phyloP scores from a whole-genome alignment of 1,140 invertebrate genomes.

The Akabosia matsudoensis region DNA sequence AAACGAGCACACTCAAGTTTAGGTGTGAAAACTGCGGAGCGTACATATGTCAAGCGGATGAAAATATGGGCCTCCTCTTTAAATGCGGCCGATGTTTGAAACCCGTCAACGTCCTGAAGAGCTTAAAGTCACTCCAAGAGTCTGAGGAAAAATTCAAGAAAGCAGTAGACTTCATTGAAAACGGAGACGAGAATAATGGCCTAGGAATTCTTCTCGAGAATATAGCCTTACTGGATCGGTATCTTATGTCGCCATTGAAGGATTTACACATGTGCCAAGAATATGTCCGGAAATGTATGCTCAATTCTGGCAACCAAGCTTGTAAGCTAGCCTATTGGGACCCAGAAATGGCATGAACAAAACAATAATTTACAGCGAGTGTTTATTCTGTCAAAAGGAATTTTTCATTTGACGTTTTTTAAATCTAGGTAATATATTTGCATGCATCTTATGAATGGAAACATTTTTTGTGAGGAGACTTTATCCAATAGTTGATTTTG shows the following conservation, averaged over 20 bases:
- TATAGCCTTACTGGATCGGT: conserved; percentile 65
- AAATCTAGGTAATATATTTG: too few species aligned
- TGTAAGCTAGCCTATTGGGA: background rate
- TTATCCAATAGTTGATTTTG: too few species aligned
- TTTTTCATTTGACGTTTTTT: too few species aligned
- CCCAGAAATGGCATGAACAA: background rate
- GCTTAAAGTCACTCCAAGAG: conserved; percentile 66
- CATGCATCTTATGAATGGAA: too few species aligned
- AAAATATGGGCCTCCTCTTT: conserved; percentile 63
- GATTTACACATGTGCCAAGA: conserved; percentile 81
- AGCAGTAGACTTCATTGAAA: conserved; percentile 63
- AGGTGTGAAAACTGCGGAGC: conserved; percentile 38
- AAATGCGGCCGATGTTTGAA: conserved; percentile 66
- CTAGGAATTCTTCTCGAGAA: conserved; percentile 67
- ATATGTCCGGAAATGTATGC: conserved; percentile 68
- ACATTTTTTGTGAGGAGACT: too few species aligned
- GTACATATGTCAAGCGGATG: conserved; percentile 27
- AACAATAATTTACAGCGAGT: background rate
- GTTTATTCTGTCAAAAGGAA: background rate
- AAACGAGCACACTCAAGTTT: conserved; percentile 44
- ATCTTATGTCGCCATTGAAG: conserved; percentile 69
- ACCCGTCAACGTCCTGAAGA: conserved; percentile 70
- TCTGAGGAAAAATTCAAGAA: conserved; percentile 68
- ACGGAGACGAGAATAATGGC: conserved; percentile 62
- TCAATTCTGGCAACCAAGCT: conserved; percentile 62